These are phyloP conservation scores for Temnothorax ravouxi DNA, from an alignment of 2,888 invertebrate genomes.

Conservation along the genomic window DNA sequence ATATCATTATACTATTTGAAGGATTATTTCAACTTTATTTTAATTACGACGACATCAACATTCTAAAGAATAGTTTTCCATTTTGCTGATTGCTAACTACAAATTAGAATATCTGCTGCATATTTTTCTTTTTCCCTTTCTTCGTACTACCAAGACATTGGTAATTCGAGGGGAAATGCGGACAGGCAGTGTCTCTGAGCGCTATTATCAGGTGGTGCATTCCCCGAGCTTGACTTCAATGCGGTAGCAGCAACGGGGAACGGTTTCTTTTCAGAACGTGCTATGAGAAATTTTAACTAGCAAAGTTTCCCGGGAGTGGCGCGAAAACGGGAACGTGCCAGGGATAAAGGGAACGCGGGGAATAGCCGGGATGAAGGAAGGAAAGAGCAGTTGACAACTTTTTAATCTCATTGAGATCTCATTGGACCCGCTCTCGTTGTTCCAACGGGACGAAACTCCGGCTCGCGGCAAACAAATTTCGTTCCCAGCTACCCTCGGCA, in stretches of 20 bases:
- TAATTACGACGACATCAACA: not conserved
- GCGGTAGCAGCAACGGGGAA: conserved; percentile 61
- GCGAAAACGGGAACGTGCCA: conserved; percentile 45
- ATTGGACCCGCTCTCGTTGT: conserved; percentile 76
- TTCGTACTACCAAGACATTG: conserved; percentile 19
- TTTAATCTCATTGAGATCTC: conserved; percentile 81
- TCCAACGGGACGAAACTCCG: conserved; percentile 71
- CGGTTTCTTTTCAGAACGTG: conserved; percentile 76
- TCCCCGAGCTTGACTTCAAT: conserved; percentile 48
- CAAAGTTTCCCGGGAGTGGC: conserved; percentile 71
- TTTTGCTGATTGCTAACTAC: conserved; percentile 28
- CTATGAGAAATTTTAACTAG: conserved; percentile 78
- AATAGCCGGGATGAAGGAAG: conserved; percentile 49
- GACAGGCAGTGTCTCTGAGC: conserved; percentile 39
- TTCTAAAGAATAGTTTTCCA: conserved; percentile 1
- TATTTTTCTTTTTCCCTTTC: not conserved
- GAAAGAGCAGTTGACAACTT: conserved; percentile 80
- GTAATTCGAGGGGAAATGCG: conserved; percentile 44
- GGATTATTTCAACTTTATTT: conserved; percentile 17
- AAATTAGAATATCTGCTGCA: conserved; percentile 20
- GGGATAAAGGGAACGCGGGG: conserved; percentile 41
- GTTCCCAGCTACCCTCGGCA: conserved; percentile 51
- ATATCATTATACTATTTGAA: not conserved
- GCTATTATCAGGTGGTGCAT: conserved; percentile 52
- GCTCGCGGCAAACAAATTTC: conserved; percentile 73